Conservation (phyloP, 2,888 invertebrate genomes). For the Rotaria magnacalcarata region DNA sequence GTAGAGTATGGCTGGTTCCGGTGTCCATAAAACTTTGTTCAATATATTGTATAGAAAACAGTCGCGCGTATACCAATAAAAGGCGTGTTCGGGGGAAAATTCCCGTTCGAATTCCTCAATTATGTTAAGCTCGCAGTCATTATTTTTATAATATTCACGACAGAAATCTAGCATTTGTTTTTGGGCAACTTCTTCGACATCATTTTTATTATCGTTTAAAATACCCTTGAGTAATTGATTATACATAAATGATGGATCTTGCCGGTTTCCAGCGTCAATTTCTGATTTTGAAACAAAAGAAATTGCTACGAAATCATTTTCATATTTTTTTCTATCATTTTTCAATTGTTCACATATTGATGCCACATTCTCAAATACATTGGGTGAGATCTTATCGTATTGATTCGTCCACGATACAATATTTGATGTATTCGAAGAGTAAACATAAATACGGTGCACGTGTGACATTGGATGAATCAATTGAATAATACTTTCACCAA, state of each 20-base stretch:
- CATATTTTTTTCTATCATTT: background rate
- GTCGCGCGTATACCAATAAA: background rate
- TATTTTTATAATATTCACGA: background rate
- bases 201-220: background rate
- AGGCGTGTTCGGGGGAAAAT: background rate
- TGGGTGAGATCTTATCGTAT: background rate
- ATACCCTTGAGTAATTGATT: background rate
- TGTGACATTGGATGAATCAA: background rate
- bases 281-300: background rate
- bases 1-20: background rate
- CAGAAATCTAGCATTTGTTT: background rate
- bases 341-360: background rate
- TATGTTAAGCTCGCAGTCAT: background rate
- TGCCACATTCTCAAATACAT: background rate
- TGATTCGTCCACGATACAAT: background rate
- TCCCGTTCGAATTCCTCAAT: background rate
- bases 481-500: background rate
- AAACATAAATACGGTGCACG: background rate
- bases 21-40: background rate
- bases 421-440: background rate
- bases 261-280: background rate
- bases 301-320: background rate
- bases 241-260: conserved; percentile 8
- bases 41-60: background rate
- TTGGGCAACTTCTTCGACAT: background rate